These are phyloP conservation scores for Silurus asotus DNA, from an alignment of 2,113 vertebrate species.

Conservation along the genomic window DNA sequence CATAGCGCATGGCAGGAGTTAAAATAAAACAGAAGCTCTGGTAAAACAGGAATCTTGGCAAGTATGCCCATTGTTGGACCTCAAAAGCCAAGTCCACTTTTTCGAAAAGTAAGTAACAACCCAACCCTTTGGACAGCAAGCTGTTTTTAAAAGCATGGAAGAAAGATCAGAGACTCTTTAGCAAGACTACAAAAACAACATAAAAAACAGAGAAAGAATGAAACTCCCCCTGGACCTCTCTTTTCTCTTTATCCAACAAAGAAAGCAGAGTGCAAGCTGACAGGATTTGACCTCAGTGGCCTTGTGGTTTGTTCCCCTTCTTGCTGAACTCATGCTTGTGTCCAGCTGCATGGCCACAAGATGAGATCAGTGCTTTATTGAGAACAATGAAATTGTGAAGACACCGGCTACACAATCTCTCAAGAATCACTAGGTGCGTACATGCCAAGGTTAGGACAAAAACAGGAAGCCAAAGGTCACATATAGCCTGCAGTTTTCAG, in stretches of 20 bases:
- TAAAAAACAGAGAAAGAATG: constrained; percentile 66
- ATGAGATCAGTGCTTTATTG: constrained; percentile 65
- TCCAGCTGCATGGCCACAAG: constrained; percentile 70
- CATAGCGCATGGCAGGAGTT: neutral
- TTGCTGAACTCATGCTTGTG: constrained; percentile 62
- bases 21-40: neutral
- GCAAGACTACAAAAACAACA: constrained; percentile 66
- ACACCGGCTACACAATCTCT: constrained; percentile 65
- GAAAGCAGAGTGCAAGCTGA: constrained; percentile 67
- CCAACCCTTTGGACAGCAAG: constrained; percentile 14
- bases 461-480: constrained; percentile 67
- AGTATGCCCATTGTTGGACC: constrained; percentile 13
- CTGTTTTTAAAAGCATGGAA: constrained; percentile 66
- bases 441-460: constrained; percentile 71
- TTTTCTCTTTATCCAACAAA: constrained; percentile 57
- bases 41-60: constrained; percentile 21
- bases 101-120: constrained; percentile 15
- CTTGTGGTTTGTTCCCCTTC: constrained; percentile 67
- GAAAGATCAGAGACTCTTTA: constrained; percentile 64
- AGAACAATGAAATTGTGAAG: constrained; percentile 49
- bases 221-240: constrained; percentile 60
- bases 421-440: constrained; percentile 59
- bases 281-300: constrained; percentile 63
- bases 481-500: constrained; percentile 48
- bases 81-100: constrained; percentile 26